These are phyloP conservation scores for Erpornis zantholeuca DNA, from an alignment of 2,113 vertebrate genomes.

Conservation along the genomic window DNA sequence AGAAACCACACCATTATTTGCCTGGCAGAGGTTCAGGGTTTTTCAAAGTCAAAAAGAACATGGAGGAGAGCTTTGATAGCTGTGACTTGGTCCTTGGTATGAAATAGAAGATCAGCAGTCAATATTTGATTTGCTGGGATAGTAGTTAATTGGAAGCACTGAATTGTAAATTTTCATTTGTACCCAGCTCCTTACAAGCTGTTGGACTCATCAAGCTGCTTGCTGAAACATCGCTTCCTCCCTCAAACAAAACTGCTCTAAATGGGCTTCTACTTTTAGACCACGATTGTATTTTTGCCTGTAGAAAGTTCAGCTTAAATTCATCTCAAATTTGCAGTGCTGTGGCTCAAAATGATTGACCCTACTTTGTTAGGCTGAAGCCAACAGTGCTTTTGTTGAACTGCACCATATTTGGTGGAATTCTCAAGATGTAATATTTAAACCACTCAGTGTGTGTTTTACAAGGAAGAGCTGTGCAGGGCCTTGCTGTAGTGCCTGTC, in stretches of 20 bases:
- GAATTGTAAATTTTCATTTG: not conserved
- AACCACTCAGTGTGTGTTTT: not conserved
- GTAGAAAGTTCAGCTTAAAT: not conserved
- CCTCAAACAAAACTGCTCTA: not conserved
- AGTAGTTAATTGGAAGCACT: not conserved
- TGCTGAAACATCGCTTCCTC: not conserved
- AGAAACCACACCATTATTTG: not conserved
- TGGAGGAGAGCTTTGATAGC: not conserved
- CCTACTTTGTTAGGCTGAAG: not conserved
- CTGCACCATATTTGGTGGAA: accelerated
- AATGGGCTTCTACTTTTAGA: not conserved
- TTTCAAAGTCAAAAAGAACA: not conserved
- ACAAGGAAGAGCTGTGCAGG: not conserved
- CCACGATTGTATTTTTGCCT: not conserved
- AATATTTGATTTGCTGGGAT: not conserved
- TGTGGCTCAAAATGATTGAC: not conserved
- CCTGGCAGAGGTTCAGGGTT: not conserved
- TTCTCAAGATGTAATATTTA: not conserved
- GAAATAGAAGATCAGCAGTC: not conserved
- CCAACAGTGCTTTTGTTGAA: not conserved
- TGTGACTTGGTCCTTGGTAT: not conserved
- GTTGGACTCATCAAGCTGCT: not conserved
- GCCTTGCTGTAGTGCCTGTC: not conserved
- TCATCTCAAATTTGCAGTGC: accelerated
- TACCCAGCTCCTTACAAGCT: not conserved